A percentile compares a stretch with the other conserved stretches of the same genome.
Conservation (phyloP, 2,113 vertebrate genomes). For the cattle (Bos taurus) region ARS-UCD2.0 NC_037328.1:95229501-95230000, state of each 20-base stretch:
- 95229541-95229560: neutral
- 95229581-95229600: neutral
- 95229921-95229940: neutral
- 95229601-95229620: neutral
- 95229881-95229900: neutral
- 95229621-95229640: neutral
- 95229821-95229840: neutral
- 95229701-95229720: neutral
- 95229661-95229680: neutral
- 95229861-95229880: neutral
- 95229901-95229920: neutral
- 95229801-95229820: neutral
- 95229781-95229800: neutral
- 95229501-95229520: neutral
- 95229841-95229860: neutral
- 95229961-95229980: neutral
- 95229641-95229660: neutral
- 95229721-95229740: neutral
- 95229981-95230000: neutral
- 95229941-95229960: neutral
- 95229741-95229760: neutral
- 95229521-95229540: no score
- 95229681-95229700: neutral
- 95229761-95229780: neutral
- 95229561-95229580: neutral